Percentiles rank a stretch among this genome's conserved stretches.
Conservation (phyloP, 2,113 vertebrate species). For the Ahaetulla prasina region DNA sequence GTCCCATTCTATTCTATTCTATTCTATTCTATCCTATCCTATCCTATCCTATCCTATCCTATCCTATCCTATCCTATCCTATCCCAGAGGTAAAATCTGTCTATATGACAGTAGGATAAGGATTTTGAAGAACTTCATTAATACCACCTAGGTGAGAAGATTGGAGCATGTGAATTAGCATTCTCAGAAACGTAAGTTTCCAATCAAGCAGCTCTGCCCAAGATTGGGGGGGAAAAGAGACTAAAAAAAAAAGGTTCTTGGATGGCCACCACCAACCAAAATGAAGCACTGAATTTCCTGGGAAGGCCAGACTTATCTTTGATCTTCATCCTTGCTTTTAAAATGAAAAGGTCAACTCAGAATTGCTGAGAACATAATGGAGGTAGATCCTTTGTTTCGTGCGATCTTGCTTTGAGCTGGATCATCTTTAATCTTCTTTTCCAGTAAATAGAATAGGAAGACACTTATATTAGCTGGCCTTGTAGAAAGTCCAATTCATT, state of each 20-base stretch:
- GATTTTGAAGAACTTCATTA: background rate
- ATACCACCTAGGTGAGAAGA: background rate
- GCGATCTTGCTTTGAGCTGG: background rate
- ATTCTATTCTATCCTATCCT: too few species aligned
- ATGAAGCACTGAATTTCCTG: background rate
- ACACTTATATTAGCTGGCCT: background rate
- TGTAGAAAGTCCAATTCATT: background rate
- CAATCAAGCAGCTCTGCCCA: background rate
- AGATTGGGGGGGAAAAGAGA: background rate
- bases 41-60: fast-evolving
- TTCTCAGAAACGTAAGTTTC: background rate
- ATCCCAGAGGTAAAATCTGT: background rate
- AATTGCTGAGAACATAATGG: background rate
- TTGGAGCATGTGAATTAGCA: background rate
- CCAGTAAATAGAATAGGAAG: background rate
- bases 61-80: too few species aligned
- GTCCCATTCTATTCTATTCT: too few species aligned
- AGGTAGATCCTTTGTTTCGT: background rate
- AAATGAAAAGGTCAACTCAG: background rate
- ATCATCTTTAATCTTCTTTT: background rate
- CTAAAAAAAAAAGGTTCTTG: background rate
- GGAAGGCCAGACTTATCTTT: background rate
- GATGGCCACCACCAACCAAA: background rate
- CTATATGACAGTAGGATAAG: background rate
- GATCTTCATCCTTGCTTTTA: background rate